Base-by-base conservation (phyloP, 2,797 vertebrate species). In the Neomorphus geoffroyi region DNA sequence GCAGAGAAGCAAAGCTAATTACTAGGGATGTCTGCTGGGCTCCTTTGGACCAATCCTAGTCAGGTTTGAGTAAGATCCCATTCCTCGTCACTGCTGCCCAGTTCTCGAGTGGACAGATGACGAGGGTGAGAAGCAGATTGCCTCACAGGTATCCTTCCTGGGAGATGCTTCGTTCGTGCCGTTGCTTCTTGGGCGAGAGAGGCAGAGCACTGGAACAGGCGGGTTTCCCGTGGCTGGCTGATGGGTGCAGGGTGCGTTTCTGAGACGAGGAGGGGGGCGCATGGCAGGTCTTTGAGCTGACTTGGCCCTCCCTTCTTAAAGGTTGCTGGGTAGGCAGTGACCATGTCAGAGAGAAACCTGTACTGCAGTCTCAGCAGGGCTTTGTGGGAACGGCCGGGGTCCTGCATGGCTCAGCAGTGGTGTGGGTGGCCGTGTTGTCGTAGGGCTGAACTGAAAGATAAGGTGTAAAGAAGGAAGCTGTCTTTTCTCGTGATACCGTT, bases 261-360 rank as follows among this genome's bases (percentile, higher is more conserved):
- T 10, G 4, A 4, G 32, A 3, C 2, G 23, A 30, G 33, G 48
- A n/a, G 32, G 26, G 6, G 18, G n/a, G 7, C 26, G 8, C 0
- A 48, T 32, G 35, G 26, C 6, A 27, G 8, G 30, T 35, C 26
- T 43, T 75, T 5, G 28, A 48, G 21, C 13, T 35, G 37, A 7
- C 14, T 12, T 28, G 46, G 27, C 8, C 48, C 10, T 86, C 53
- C 21, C 33, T 62, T 30, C 30, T 39, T 7, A 18, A 4, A 17
- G 33, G 1, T 22, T 33, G 37, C 53, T 69, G 70, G 46, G 50
- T 33, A 39, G 54, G 9, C 39, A 48, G 27, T 6, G 62, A 62
- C 32, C 2, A 10, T 58, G 58, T 41, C 46, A 27, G 27, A 56
- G 46, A 18, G 54, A 30, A 60, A 28, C 26, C 33, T 46, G 35